phyloP scores from a whole-genome alignment of 2,113 vertebrate genomes.

The Atlantisia rogersi region DNA sequence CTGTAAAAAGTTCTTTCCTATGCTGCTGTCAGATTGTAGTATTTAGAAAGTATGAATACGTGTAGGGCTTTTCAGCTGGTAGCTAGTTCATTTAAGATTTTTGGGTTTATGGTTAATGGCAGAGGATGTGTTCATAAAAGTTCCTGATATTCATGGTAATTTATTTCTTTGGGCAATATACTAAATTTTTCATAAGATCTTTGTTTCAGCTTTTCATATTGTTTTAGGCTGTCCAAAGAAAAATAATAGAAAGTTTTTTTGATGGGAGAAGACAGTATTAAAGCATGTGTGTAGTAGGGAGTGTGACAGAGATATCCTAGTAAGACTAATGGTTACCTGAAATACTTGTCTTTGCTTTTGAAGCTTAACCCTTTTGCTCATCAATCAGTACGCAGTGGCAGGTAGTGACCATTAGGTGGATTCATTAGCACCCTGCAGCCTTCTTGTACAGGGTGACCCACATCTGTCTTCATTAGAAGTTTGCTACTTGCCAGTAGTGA shows the following conservation, averaged over 20 bases:
- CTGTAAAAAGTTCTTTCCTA: background rate
- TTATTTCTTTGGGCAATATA: background rate
- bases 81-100: background rate
- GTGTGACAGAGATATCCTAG: constrained; percentile 20
- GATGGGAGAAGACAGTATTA: constrained; percentile 30
- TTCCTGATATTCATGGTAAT: too few relatives aligned
- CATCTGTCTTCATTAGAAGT: constrained; percentile 89
- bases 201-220: background rate
- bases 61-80: background rate
- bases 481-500: constrained; percentile 77
- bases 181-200: constrained; percentile 2
- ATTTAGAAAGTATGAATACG: background rate
- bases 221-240: constrained; percentile 15
- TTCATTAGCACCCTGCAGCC: constrained; percentile 82
- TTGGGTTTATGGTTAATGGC: background rate
- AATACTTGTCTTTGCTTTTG: constrained; percentile 73
- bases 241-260: background rate
- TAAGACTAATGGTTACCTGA: constrained; percentile 72
- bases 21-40: background rate
- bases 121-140: background rate
- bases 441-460: constrained; percentile 74
- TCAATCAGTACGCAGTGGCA: constrained; percentile 80
- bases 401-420: constrained; percentile 83
- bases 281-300: constrained; percentile 5
- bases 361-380: constrained; percentile 75